Evolutionary conservation across 2,113 vertebrate genomes (phyloP).

Genomic region (Tragulus kanchil): DNA sequence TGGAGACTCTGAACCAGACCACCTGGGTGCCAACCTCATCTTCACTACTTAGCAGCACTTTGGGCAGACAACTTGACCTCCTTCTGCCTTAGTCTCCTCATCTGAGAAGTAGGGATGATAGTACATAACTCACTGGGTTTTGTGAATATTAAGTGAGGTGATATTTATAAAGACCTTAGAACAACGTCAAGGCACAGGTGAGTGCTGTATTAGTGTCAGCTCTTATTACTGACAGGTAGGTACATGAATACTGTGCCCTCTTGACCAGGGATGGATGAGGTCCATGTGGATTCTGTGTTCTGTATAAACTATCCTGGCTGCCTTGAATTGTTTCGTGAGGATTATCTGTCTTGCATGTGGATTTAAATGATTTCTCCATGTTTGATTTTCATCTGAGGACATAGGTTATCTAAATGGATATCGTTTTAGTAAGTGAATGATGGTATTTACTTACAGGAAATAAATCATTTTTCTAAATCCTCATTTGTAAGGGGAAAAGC

Average conservation of each 20-base stretch:
- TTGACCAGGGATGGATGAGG: background rate
- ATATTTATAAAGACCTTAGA: background rate
- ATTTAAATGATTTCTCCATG: background rate
- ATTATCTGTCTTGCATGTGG: background rate
- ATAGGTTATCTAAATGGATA: background rate
- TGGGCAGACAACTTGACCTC: background rate
- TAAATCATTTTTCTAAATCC: background rate
- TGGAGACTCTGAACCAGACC: background rate
- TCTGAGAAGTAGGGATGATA: background rate
- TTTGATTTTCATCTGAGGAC: slow-evolving; percentile 14
- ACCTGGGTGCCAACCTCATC: background rate
- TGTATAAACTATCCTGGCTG: background rate
- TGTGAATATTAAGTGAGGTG: background rate
- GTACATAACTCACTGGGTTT: background rate
- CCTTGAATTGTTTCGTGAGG: slow-evolving; percentile 3
- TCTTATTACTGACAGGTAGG: background rate
- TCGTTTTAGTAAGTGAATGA: background rate
- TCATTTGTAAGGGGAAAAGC: background rate
- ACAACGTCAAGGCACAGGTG: background rate
- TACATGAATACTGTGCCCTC: background rate
- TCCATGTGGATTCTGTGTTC: background rate
- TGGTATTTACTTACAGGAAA: background rate
- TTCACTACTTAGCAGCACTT: background rate
- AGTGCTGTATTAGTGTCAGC: background rate
- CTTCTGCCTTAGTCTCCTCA: background rate